Conservation (phyloP, 2,888 invertebrate species). For the Heteropelma amictum region DNA sequence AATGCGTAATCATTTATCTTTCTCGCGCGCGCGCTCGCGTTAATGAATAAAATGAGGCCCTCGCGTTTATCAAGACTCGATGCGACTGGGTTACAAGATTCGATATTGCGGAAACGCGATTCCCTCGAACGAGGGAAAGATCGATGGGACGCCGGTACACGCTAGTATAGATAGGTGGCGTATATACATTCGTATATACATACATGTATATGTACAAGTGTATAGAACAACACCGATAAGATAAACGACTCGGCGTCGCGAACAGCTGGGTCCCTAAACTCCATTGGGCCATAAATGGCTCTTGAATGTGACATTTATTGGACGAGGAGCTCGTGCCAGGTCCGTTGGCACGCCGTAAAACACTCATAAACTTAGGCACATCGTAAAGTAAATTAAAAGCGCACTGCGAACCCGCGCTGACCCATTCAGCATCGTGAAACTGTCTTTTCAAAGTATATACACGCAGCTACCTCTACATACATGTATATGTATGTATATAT, state of each 20-base stretch:
- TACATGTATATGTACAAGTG: neutral
- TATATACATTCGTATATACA: neutral
- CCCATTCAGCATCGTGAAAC: slow-evolving; percentile 44
- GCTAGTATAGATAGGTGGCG: neutral
- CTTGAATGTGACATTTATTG: slow-evolving; percentile 76
- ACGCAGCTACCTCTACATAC: too few relatives aligned
- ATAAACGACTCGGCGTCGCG: slow-evolving; percentile 63
- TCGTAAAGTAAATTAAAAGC: slow-evolving; percentile 69
- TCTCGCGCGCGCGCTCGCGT: neutral
- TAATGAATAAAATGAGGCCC: slow-evolving; percentile 20
- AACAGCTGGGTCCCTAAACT: slow-evolving; percentile 66
- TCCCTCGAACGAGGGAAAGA: slow-evolving; percentile 45
- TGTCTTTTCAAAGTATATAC: too few relatives aligned
- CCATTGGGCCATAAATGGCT: slow-evolving; percentile 71
- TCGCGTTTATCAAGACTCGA: slow-evolving; percentile 5
- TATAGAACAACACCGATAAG: slow-evolving; percentile 59
- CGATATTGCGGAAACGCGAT: slow-evolving; percentile 46
- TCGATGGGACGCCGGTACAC: slow-evolving; percentile 51
- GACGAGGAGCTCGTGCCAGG: slow-evolving; percentile 71
- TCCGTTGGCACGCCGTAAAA: slow-evolving; percentile 73
- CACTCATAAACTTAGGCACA: slow-evolving; percentile 73
- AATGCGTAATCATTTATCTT: neutral
- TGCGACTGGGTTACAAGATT: slow-evolving; percentile 40
- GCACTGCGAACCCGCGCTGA: slow-evolving; percentile 45
- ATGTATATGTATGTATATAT: neutral